Conservation (phyloP, 2,797 vertebrate genomes). For the Cuculus canorus region DNA sequence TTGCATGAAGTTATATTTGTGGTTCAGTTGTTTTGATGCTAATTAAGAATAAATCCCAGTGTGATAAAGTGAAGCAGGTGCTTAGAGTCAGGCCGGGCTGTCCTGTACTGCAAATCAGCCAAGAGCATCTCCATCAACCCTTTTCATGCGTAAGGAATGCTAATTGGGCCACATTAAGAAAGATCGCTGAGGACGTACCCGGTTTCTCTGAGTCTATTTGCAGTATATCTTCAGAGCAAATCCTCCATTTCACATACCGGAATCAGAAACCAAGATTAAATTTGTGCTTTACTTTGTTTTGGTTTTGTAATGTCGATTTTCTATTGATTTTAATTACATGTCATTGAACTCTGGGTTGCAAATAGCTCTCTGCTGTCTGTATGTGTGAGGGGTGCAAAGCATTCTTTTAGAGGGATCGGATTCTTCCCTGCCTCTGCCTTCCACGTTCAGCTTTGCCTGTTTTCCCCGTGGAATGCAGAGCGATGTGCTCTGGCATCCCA, state of each 20-base stretch:
- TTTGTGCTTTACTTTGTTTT: slow-evolving; percentile 37
- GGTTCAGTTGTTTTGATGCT: background rate
- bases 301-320: slow-evolving; percentile 18
- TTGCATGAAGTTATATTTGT: background rate
- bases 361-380: background rate
- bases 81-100: background rate
- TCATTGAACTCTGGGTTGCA: background rate
- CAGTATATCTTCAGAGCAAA: background rate
- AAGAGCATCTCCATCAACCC: background rate
- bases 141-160: background rate
- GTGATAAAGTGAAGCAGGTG: background rate
- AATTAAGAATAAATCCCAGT: background rate
- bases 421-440: background rate
- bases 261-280: slow-evolving; percentile 1
- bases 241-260: background rate
- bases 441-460: background rate
- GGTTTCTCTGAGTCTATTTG: background rate
- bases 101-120: background rate
- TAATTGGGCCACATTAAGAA: background rate
- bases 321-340: slow-evolving; percentile 54
- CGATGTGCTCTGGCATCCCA: background rate
- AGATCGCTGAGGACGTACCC: background rate
- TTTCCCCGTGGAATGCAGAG: background rate
- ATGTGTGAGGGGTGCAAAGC: background rate
- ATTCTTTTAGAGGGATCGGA: background rate